Base-by-base conservation (phyloP, 2,113 vertebrate species). In the Psittacula cyanocephala region DNA sequence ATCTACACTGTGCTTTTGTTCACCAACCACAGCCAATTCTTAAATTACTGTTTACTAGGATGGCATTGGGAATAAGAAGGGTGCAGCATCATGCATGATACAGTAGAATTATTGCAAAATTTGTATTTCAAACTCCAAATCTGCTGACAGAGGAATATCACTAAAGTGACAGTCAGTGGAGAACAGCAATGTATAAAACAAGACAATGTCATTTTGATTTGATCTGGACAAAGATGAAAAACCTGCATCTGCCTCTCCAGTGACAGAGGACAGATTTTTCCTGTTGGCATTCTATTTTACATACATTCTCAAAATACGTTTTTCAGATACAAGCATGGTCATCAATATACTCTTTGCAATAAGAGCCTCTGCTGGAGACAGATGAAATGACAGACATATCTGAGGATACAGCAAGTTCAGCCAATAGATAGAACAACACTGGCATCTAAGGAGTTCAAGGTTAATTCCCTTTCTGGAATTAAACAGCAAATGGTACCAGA, bases 391-490 rank as follows among this genome's bases (percentile, higher is more conserved):
- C 84, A 95, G 79, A 94, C 9, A 10, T 76, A 94, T 46, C 88
- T 95, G 80, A 94, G 83, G 81, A 97, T 88, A 93, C n/a, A 87
- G 50, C 84, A 94, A 95, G 88, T 96, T 93, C 84, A 88, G 96
- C 81, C 89, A 93, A 91, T 12, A 92, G 80, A 96, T 0, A 79
- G 83, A 96, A 95, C 92, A 92, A 81, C 31, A 7, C 27, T 91
- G 89, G 89, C 86, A 95, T 86, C 91, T 76, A 83, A 78, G 89
- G 67, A 96, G 94, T 67, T 97, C 91, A 90, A 97, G 89, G 88
- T 95, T 96, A 96, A 97, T 94, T 93, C 90, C 83, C 82, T 68
- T 95, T 92, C 89, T 95, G 87, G 91, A 95, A 96, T 89, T 91
- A 88, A 93, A 85, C 63, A 81, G 64, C 86, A 94, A 97, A 95